Base-by-base conservation (phyloP, 2,888 invertebrate genomes). In the Aspidapion aeneum region DNA sequence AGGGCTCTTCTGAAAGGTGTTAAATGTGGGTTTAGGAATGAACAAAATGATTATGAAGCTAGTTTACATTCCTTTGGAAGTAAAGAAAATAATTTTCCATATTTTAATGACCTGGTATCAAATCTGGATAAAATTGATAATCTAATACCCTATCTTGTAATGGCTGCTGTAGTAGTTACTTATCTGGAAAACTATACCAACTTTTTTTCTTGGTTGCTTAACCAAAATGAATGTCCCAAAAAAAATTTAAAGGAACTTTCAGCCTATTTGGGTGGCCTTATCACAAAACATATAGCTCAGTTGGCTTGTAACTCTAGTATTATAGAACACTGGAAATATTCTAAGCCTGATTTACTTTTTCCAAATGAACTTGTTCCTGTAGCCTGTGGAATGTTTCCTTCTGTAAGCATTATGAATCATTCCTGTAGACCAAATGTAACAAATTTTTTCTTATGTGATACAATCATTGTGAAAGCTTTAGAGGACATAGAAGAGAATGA, bases 331-430 rank as follows among this genome's bases (percentile, higher is more conserved):
- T 77, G 75, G 75, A 72, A 73, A 9, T 75, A 73, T 62, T 72
- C 74, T 18, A 72, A 74, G 19, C 70, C 73, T 9, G 76, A 74
- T 65, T 56, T 74, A 18, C 66, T 73, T 2, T 74, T 76, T 64
- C 76, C 76, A 1, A 74, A 74, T 62, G 72, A 74, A 58, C 66
- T 75, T 22, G 72, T 73, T 50, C 72, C 74, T 1, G 70, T 77
- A 58, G 94, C 92, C 0, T 90, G 93, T 1, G 94, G 90, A 0
- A 90, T 96, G 74, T 94, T 91, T 77, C 92, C 95, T 0, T 88
- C 92, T 1, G 87, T 93, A 0, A 92, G 94, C 72, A 87, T 96
- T 81, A 91, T 96, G 87, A 98, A 97, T 79, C 97, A 98, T 80
- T 91, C 94, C 0, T 97, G 97, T 77, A 88, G 90, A 68, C 90